phyloP scores from a whole-genome alignment of 2,888 invertebrate species.

The Xestia rhomboidea region DNA sequence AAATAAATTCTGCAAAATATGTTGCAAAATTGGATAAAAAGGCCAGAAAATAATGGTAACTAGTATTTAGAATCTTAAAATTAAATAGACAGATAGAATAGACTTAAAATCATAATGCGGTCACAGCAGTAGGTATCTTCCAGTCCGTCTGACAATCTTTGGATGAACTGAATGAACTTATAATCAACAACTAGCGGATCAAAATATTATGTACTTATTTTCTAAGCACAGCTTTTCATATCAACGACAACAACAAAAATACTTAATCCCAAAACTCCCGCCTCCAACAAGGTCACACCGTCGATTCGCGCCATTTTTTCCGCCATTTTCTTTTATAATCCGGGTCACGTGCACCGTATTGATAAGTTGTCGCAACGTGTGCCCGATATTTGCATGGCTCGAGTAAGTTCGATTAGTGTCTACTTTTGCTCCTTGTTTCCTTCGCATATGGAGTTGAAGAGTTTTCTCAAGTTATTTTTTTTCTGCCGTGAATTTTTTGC shows the following conservation, averaged over 20 bases:
- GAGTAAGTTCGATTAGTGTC: constrained; percentile 66
- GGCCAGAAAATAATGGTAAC: neutral
- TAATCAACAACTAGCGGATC: neutral
- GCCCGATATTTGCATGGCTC: constrained; percentile 79
- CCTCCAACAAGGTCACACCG: constrained; percentile 46
- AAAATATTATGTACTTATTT: neutral
- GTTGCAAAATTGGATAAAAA: neutral
- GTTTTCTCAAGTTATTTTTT: constrained; percentile 48
- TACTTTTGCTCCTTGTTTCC: constrained; percentile 61
- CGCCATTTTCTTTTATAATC: constrained; percentile 74
- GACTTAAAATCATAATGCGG: neutral
- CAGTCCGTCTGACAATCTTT: no score
- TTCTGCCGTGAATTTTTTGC: constrained; percentile 25
- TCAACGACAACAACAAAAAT: neutral
- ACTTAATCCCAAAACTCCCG: constrained; percentile 8
- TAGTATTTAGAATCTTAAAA: neutral
- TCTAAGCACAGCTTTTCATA: neutral
- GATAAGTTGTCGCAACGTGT: constrained; percentile 85
- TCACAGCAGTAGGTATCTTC: neutral
- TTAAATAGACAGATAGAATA: neutral
- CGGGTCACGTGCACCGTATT: constrained; percentile 81
- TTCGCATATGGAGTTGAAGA: constrained; percentile 56
- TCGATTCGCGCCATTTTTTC: constrained; percentile 53
- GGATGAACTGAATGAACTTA: neutral
- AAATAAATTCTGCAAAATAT: neutral